Conservation (phyloP, 2,113 vertebrate species). For the Carassius auratus region DNA sequence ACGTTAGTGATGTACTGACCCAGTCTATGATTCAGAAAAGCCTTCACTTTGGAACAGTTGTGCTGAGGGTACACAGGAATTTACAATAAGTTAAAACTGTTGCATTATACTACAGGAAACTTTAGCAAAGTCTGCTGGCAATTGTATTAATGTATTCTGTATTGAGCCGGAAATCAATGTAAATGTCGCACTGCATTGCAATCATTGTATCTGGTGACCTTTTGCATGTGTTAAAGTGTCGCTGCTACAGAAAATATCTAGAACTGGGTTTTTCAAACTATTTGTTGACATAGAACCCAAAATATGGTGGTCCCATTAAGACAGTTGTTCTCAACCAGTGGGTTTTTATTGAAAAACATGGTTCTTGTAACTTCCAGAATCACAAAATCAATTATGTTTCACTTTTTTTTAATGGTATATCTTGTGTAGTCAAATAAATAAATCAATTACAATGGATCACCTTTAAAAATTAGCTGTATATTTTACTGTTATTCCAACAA, state of each 20-base stretch:
- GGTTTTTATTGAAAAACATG: not conserved
- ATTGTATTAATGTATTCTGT: not conserved
- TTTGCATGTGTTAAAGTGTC: not conserved
- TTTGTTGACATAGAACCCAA: not conserved
- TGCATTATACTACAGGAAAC: not conserved
- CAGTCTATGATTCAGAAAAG: constrained; percentile 73
- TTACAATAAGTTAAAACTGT: not conserved
- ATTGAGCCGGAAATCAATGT: not conserved
- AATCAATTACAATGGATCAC: too few species aligned
- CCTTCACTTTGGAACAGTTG: constrained; percentile 77
- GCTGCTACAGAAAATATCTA: not conserved
- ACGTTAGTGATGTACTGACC: constrained; percentile 78
- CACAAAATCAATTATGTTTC: not conserved
- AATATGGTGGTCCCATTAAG: too few species aligned
- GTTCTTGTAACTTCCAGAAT: not conserved
- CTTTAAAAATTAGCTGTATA: not conserved
- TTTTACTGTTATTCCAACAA: not conserved
- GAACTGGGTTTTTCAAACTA: not conserved
- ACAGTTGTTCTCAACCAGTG: too few species aligned
- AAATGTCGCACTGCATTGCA: not conserved
- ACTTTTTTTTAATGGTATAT: too few species aligned
- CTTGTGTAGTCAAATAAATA: too few species aligned
- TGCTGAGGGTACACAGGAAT: constrained; percentile 61
- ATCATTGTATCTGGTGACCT: not conserved
- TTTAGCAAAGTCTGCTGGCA: not conserved